Evolutionary conservation across 1,140 invertebrate genomes (phyloP), one percentile per base, ranked within the genome.

Genomic region (Homalodisca vitripennis): DNA sequence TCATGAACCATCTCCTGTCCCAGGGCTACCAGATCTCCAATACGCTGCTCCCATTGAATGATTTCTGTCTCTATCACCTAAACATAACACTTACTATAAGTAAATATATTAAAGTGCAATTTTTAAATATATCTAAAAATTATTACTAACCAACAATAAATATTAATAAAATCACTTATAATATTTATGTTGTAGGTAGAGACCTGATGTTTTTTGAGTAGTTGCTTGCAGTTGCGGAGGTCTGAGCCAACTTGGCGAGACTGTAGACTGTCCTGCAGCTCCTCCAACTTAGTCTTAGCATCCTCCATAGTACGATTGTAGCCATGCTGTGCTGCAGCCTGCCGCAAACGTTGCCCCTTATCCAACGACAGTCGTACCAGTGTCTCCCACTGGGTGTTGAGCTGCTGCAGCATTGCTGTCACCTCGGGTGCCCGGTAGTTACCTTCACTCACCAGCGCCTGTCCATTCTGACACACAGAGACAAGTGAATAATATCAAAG

Each of bases 1-100:
- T 94, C 92, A 34, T 94, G 89, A 1, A 90, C 92, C 89, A 98
- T 92, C 77, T 96, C 90, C 71, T 92, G 86, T 14, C 94, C 95
- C 70, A 88, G 84, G n/a, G 84, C 83, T 0, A 89, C 86, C 17
- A 97, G 81, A 72, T 93, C 90, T 27, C 86, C 84, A 1, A 95
- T 85, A 74, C 91, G 90, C 63, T 86, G 84, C 72, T 92, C 87
- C 87, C 91, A 92, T 53, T 90, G 85, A 26, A 80, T 80, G 65
- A 97, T 85, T 71, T 97, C 94, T 53, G 86, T 88, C 76, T 97
- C 95, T 3, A 95, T 75, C 0, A 87, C 83, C 75, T 90, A 80
- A 10, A 78, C 75, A n/a, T 53, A 12, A 51, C 66, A 41, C 6
- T 41, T 17, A 41, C 17, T 10, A 17, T 10, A 41, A 17, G 6